phyloP scores from a whole-genome alignment of 2,797 vertebrate genomes.

The Galagoides demidoff region DNA sequence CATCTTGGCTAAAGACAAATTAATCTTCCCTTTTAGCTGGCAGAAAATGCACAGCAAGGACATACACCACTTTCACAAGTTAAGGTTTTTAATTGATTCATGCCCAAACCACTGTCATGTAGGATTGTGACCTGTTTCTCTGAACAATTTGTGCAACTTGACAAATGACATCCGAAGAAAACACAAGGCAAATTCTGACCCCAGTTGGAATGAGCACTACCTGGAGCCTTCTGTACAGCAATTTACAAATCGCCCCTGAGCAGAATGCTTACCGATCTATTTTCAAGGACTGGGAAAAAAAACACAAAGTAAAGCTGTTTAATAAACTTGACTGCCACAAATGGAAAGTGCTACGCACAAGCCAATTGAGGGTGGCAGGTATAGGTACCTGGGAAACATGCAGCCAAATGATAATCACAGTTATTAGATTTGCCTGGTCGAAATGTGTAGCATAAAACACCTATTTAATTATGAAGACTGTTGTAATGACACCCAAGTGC shows the following conservation, averaged over 20 bases:
- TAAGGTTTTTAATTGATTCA: neutral
- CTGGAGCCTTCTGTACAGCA: neutral
- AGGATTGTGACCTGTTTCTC: neutral
- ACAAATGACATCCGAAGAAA: slow-evolving; percentile 52
- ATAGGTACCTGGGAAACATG: neutral
- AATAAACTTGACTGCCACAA: slow-evolving; percentile 57
- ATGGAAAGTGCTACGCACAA: slow-evolving; percentile 29
- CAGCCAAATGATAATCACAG: slow-evolving; percentile 1
- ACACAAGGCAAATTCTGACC: slow-evolving; percentile 41
- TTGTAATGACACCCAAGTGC: neutral
- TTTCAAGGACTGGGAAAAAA: slow-evolving; percentile 72
- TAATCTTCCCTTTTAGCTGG: neutral
- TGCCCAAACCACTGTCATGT: neutral
- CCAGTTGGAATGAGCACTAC: slow-evolving; percentile 15
- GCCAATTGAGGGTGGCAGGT: slow-evolving; percentile 10
- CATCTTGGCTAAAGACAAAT: neutral
- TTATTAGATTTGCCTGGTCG: slow-evolving; percentile 44
- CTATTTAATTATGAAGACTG: neutral
- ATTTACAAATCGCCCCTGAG: slow-evolving; percentile 71
- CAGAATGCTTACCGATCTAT: slow-evolving; percentile 70
- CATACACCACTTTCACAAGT: neutral
- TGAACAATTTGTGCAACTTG: neutral
- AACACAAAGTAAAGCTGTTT: slow-evolving; percentile 36
- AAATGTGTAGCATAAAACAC: neutral
- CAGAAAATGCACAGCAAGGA: neutral